A percentile compares a stretch with the other conserved stretches of the same genome.
Evolutionary conservation across 1,140 invertebrate genomes (phyloP).

Genomic region (Eriosoma lanigerum): DNA sequence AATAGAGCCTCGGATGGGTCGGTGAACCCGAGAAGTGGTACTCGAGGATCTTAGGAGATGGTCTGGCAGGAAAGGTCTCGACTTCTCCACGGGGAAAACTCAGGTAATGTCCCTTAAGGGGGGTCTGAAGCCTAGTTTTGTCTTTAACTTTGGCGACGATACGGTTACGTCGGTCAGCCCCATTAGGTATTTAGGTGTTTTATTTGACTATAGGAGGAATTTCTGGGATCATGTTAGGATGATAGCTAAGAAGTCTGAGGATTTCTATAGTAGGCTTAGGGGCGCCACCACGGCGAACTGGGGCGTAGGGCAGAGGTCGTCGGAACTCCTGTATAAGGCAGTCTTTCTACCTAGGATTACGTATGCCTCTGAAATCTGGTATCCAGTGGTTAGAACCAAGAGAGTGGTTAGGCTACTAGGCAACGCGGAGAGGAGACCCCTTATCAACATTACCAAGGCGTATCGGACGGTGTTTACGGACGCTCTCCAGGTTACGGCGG

Average conservation of each 20-base stretch:
- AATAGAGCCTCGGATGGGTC: too few relatives aligned
- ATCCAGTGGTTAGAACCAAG: not conserved
- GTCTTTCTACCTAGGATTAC: not conserved
- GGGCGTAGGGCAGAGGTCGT: not conserved
- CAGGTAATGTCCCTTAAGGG: not conserved
- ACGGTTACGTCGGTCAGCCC: too few relatives aligned
- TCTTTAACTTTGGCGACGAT: not conserved
- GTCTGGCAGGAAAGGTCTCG: not conserved
- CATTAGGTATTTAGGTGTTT: not conserved
- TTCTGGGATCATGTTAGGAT: not conserved
- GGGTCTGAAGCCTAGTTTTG: not conserved
- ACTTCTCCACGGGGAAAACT: not conserved
- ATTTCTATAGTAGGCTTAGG: not conserved
- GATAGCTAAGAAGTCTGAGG: not conserved
- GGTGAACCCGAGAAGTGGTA: too few relatives aligned
- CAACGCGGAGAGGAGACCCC: not conserved
- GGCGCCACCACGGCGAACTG: not conserved
- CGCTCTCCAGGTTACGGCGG: not conserved
- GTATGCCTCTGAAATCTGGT: constrained; percentile 1
- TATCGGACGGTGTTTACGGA: not conserved
- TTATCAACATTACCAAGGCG: not conserved
- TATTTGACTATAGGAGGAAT: not conserved
- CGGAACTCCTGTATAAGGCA: not conserved
- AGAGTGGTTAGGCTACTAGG: not conserved
- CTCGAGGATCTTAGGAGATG: not conserved